A percentile compares a stretch with the other conserved stretches of the same genome.
Conservation (phyloP, 2,888 invertebrate species). For the Lobophora halterata region DNA sequence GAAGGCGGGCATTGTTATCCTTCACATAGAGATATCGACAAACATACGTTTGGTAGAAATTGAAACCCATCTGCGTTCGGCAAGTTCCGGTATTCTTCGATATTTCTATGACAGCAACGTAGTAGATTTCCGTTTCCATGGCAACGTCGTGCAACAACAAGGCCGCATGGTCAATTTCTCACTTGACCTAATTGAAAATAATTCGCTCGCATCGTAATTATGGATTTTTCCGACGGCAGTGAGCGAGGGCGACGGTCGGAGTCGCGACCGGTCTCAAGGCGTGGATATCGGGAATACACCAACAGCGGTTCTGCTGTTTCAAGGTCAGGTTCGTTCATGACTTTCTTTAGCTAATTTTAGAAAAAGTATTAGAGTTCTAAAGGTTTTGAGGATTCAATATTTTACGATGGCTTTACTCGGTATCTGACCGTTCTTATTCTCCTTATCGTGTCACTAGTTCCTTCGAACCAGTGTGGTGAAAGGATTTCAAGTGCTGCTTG, state of each 20-base stretch:
- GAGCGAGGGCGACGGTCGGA: conserved; percentile 51
- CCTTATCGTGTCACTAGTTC: no score
- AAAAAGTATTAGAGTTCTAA: no score
- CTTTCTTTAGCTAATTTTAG: not conserved
- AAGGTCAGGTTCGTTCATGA: conserved; percentile 46
- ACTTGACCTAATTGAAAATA: conserved; percentile 47
- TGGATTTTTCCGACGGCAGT: conserved; percentile 72
- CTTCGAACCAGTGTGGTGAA: no score
- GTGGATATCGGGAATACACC: conserved; percentile 64
- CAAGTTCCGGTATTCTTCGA: no score
- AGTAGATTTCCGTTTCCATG: conserved; percentile 42
- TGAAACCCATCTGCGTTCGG: no score
- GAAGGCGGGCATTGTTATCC: no score
- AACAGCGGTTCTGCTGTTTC: conserved; percentile 60
- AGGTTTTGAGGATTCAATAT: no score
- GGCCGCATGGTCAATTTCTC: conserved; percentile 50
- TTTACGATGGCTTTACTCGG: no score
- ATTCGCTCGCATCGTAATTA: conserved; percentile 42
- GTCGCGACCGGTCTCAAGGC: conserved; percentile 64
- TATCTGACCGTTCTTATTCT: no score
- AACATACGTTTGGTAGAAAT: no score
- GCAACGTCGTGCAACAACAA: conserved; percentile 59
- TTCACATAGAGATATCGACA: no score
- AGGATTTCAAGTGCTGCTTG: no score
- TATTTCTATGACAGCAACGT: not conserved